Evolutionary conservation across 2,797 vertebrate genomes (phyloP).

Genomic region (Parambassis ranga): DNA sequence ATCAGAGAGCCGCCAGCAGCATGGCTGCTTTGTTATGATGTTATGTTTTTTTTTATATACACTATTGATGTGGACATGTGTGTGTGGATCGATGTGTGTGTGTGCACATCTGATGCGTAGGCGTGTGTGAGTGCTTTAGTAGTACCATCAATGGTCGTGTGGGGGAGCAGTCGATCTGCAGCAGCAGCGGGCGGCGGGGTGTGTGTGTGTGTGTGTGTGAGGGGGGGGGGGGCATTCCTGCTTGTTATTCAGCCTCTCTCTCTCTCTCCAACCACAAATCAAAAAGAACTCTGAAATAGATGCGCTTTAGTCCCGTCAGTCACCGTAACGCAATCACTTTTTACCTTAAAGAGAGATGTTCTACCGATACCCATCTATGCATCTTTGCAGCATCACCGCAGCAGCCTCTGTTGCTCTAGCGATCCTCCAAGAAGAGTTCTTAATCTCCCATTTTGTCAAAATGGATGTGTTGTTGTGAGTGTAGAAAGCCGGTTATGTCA

Average conservation of each 20-base stretch:
- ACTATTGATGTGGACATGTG: background rate
- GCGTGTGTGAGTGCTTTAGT: slow-evolving; percentile 22
- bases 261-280: slow-evolving; percentile 40
- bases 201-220: too few species aligned
- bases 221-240: too few species aligned
- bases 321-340: slow-evolving; percentile 62
- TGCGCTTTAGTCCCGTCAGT: slow-evolving; percentile 57
- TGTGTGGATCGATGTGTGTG: background rate
- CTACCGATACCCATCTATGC: slow-evolving; percentile 48
- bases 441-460: too few species aligned
- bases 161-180: slow-evolving; percentile 67
- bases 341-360: slow-evolving; percentile 59
- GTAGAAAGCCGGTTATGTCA: slow-evolving; percentile 5
- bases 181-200: background rate
- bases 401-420: slow-evolving; percentile 31
- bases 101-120: slow-evolving; percentile 50
- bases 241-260: slow-evolving; percentile 57
- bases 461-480: slow-evolving; percentile 17
- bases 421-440: slow-evolving; percentile 12
- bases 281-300: slow-evolving; percentile 60
- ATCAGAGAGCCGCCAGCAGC: background rate
- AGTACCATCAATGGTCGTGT: slow-evolving; percentile 32
- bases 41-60: background rate
- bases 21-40: background rate
- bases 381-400: slow-evolving; percentile 19